Evolutionary conservation across 1,140 invertebrate species (phyloP), one percentile per base, ranked within the genome.

Genomic region (Eubasilissa regina): DNA sequence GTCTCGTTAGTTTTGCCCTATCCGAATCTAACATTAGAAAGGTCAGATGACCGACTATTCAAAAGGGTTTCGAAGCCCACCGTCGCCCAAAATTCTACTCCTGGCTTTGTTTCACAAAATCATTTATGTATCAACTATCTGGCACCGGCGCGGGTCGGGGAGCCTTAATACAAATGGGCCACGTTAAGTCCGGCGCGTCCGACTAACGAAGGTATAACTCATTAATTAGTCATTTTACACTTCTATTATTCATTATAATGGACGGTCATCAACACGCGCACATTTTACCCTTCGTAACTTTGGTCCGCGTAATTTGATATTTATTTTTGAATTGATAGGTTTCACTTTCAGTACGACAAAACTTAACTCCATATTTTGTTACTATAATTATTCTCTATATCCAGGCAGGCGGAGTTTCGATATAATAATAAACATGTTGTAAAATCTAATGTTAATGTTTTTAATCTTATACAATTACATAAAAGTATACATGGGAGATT

Each of bases 141-240:
- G 62, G 53, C 53, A 25, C 21, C 25, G 51, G 72, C 21, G 55
- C 55, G 55, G 35, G 4, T 35, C 35, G 64, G 17, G 64, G 21
- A 45, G 15, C 64, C 64, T 68, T 45, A 45, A 17, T 45, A 75
- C 74, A 45, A 75, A 75, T 75, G 47, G 74, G 43, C 47, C 8
- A 13, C 73, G 15, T 75, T 60, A 55, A 60, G 55, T 72, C 47
- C 68, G 21, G 35, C 51, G 25, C 35, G 47, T 21, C 51, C 12
- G 68, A 10, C 74, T 75, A 75, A 75, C 74, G 74, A 75, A 75
- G 74, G 74, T 58, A 64, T 62, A 58, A 62, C 74, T 75, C 44
- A 75, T 75, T 75, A 75, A 48, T 75, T 75, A 62, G 53, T 74
- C 51, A 74, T 56, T 74, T 74, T 56, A 74, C 72, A 74, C 53